Evolutionary conservation across 2,113 vertebrate species (phyloP).

Genomic region (Crotalus helleri): DNA sequence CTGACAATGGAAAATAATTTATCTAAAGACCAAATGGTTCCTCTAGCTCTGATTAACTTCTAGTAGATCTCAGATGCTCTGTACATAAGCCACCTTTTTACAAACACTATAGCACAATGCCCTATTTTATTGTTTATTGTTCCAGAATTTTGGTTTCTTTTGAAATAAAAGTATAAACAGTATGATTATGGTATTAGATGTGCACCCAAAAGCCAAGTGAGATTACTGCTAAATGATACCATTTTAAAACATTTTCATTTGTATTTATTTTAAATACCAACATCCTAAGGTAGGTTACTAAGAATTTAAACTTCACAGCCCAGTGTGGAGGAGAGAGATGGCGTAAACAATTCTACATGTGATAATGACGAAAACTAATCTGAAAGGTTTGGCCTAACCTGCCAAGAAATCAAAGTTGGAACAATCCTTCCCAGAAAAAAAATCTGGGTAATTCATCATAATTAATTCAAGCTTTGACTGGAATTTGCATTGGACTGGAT

Average conservation of each 20-base stretch:
- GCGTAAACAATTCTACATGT: neutral
- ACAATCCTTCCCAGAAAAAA: neutral
- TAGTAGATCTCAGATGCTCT: neutral
- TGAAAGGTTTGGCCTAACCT: neutral
- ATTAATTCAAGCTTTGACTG: neutral
- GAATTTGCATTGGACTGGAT: neutral
- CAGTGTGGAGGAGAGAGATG: neutral
- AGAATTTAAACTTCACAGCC: neutral
- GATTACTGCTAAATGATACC: neutral
- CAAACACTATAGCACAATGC: neutral
- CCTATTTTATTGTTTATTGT: neutral
- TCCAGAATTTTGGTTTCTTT: neutral
- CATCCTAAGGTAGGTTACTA: neutral
- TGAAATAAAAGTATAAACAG: neutral
- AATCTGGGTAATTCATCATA: neutral
- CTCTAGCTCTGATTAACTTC: neutral
- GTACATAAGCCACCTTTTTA: neutral
- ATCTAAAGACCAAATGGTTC: neutral
- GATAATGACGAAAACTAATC: neutral
- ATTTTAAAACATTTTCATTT: neutral
- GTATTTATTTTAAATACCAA: neutral
- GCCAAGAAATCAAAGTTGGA: neutral
- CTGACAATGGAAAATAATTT: neutral
- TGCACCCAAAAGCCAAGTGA: neutral
- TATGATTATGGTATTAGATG: neutral